Evolutionary conservation across 2,113 vertebrate genomes (phyloP).

Genomic region (Cettia cetti): DNA sequence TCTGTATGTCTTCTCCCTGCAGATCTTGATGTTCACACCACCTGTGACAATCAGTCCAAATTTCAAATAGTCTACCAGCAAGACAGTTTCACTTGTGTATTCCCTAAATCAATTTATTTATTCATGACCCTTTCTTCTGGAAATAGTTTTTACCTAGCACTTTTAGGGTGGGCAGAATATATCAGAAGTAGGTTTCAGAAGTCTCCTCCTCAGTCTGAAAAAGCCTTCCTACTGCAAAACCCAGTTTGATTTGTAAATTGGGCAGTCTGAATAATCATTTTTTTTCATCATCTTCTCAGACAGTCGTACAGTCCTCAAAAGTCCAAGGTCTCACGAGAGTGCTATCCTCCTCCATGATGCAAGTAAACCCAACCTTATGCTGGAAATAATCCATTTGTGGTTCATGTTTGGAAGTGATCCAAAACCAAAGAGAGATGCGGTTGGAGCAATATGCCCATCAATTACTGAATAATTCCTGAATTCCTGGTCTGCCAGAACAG

Average conservation of each 20-base stretch:
- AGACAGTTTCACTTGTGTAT: neutral
- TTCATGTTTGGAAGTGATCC: conserved; percentile 1
- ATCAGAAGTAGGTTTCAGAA: neutral
- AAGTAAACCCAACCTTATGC: neutral
- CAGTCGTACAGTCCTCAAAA: neutral
- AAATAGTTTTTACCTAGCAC: neutral
- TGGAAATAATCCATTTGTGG: neutral
- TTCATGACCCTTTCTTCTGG: neutral
- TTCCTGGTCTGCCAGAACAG: neutral
- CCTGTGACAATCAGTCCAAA: neutral
- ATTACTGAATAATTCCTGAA: neutral
- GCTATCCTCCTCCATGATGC: neutral
- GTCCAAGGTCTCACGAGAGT: neutral
- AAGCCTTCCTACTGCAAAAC: neutral
- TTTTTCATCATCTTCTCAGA: neutral
- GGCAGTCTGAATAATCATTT: neutral
- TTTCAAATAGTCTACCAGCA: neutral
- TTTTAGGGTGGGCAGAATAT: neutral
- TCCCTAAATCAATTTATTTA: neutral
- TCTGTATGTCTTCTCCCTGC: neutral
- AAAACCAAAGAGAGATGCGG: neutral
- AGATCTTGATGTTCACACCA: neutral
- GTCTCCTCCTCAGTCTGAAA: neutral
- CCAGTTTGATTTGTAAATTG: neutral
- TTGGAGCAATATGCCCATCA: neutral